phyloP scores from a whole-genome alignment of 2,888 invertebrate species.

The Drosophila prolongata region DNA sequence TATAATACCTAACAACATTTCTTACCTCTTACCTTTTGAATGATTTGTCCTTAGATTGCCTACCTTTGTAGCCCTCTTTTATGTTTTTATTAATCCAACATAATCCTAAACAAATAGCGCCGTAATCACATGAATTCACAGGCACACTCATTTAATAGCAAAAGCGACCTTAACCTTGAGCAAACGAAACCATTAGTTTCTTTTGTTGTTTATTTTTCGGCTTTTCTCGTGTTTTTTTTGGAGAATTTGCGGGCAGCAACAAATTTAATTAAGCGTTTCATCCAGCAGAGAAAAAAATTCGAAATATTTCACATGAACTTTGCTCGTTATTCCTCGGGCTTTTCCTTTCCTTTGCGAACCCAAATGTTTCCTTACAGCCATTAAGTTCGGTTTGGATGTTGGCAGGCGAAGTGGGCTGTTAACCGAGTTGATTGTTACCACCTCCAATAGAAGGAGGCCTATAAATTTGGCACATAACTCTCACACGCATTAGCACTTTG shows the following conservation, averaged over 20 bases:
- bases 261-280: conserved; percentile 50
- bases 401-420: conserved; percentile 7
- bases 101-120: conserved; percentile 25
- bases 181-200: conserved; percentile 38
- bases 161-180: conserved; percentile 46
- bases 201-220: conserved; percentile 41
- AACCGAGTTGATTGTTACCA: conserved; percentile 23
- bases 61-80: neutral
- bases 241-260: conserved; percentile 26
- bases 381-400: conserved; percentile 21
- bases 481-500: conserved; percentile 71
- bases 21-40: too few relatives aligned
- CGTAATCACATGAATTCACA: conserved; percentile 5
- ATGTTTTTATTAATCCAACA: neutral
- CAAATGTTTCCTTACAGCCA: conserved; percentile 26
- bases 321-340: conserved; percentile 7
- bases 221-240: conserved; percentile 5
- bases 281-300: conserved; percentile 18
- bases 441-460: conserved; percentile 8
- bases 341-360: conserved; percentile 6
- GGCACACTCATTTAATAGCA: neutral
- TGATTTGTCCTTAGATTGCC: neutral
- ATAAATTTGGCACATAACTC: conserved; percentile 56
- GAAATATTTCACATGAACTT: conserved; percentile 30
- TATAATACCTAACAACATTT: too few relatives aligned